phyloP scores from a whole-genome alignment of 1,140 invertebrate species.

The Helicoverpa armigera region DNA sequence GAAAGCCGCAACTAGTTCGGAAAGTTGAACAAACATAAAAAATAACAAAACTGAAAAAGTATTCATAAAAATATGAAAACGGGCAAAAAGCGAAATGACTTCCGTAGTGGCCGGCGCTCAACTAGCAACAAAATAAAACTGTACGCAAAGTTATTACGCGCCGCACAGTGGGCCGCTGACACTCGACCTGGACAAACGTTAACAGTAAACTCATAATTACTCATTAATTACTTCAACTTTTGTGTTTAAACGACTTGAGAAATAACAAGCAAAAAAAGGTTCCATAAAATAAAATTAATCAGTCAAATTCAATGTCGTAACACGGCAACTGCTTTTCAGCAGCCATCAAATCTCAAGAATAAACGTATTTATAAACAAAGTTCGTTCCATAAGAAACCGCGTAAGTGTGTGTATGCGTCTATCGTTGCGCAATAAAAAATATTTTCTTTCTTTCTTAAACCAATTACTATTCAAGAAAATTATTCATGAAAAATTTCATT shows the following conservation, averaged over 20 bases:
- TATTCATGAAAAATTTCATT: conserved; percentile 46
- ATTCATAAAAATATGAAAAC: conserved; percentile 21
- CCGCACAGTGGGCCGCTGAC: conserved; percentile 12
- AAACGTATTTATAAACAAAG: conserved; percentile 15
- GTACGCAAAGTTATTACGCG: conserved; percentile 8
- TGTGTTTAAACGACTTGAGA: too few species aligned
- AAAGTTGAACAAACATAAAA: conserved; percentile 10
- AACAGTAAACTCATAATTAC: not conserved
- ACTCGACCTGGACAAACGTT: conserved; percentile 1
- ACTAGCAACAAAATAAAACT: conserved; percentile 35
- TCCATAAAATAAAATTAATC: too few species aligned
- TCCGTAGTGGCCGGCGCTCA: conserved; percentile 3
- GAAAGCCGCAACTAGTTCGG: conserved; percentile 14
- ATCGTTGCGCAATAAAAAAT: too few species aligned
- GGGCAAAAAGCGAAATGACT: conserved; percentile 22
- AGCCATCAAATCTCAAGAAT: not conserved
- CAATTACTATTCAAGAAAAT: conserved; percentile 16
- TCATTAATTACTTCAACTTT: not conserved
- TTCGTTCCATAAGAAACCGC: conserved; percentile 14
- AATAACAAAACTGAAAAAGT: not conserved
- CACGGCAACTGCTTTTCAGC: not conserved
- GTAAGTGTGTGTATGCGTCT: too few species aligned
- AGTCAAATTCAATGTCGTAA: too few species aligned
- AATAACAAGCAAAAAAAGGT: too few species aligned
- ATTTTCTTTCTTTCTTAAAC: too few species aligned